Evolutionary conservation across 2,888 invertebrate species (phyloP).

Genomic region (Athrips mouffetella): DNA sequence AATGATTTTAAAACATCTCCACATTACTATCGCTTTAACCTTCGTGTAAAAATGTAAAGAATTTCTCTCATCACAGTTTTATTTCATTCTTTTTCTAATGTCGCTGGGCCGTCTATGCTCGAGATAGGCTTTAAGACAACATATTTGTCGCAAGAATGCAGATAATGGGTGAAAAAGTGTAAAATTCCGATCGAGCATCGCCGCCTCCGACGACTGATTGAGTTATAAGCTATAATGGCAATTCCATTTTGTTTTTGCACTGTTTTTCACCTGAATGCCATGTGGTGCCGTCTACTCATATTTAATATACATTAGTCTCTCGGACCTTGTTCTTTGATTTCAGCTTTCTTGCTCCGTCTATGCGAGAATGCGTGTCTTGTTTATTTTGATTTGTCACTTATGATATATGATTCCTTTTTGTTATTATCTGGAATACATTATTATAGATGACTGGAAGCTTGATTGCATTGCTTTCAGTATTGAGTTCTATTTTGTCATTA

Average conservation of each 20-base stretch:
- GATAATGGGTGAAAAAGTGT: slow-evolving; percentile 68
- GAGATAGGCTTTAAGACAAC: slow-evolving; percentile 45
- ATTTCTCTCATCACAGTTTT: slow-evolving; percentile 48
- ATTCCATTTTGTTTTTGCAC: slow-evolving; percentile 69
- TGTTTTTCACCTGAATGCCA: slow-evolving; percentile 70
- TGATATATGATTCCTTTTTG: slow-evolving; percentile 69
- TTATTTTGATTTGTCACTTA: slow-evolving; percentile 73
- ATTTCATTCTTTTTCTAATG: slow-evolving; percentile 50
- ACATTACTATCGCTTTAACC: slow-evolving; percentile 8
- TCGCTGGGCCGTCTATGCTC: slow-evolving; percentile 35
- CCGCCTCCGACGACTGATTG: slow-evolving; percentile 60
- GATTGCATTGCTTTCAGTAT: slow-evolving; percentile 39
- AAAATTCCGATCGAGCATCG: slow-evolving; percentile 63
- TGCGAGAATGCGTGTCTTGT: slow-evolving; percentile 62
- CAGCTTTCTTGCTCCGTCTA: slow-evolving; percentile 55
- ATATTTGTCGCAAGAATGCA: slow-evolving; percentile 57
- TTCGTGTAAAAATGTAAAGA: slow-evolving; percentile 42
- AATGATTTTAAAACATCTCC: no score
- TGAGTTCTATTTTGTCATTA: slow-evolving; percentile 5
- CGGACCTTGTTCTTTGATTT: slow-evolving; percentile 55
- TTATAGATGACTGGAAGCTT: slow-evolving; percentile 49
- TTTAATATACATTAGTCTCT: slow-evolving; percentile 68
- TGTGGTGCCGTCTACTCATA: slow-evolving; percentile 52
- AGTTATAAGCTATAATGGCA: slow-evolving; percentile 76
- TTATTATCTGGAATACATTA: slow-evolving; percentile 57